Base-by-base conservation (phyloP, 2,888 invertebrate species). In the Rhingia rostrata region DNA sequence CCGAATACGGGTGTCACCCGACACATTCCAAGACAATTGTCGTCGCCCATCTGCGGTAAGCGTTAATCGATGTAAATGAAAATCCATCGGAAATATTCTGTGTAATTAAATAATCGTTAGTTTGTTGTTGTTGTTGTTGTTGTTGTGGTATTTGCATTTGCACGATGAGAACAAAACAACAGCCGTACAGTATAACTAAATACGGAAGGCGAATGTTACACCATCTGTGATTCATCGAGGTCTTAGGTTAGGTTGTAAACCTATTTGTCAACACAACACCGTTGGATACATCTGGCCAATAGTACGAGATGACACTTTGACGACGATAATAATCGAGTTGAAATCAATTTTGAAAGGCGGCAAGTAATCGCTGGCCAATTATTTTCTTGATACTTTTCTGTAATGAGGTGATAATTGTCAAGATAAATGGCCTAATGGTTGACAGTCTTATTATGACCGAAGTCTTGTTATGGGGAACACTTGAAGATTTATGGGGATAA, bases 281-380 rank as follows among this genome's bases (percentile, higher is more conserved):
- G 32, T n/a, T 4, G 47, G 1, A 10, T 32, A 53, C 33, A 53
- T 33, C 12, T 10, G 3, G n/a, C 7, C 7, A 22, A 49, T 49
- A n/a, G 12, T 6, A n/a, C n/a, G 49, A 49, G 49, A 49, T 49
- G 49, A 49, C 30, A 30, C 49, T 49, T 4, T 14, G 30, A 30
- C 49, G 22, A 10, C 22, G 22, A 49, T 10, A 49, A 49, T 32
- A 30, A 6, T 4, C 4, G 10, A 22, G 30, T 30, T 30, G 49
- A 32, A 49, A 49, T 45, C 49, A 30, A 49, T 49, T 32, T 10
- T 30, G 9, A 6, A 47, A n/a, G n/a, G 43, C 14, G n/a, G 6
- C 5, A 33, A 58, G 45, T 66, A 73, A 79, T 64, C 39, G 51
- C 43, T 6, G 12, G 37, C 14, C 49, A 73, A 79, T 73, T 73